Conservation (phyloP, 2,888 invertebrate genomes). For the Scaeva pyrastri region DNA sequence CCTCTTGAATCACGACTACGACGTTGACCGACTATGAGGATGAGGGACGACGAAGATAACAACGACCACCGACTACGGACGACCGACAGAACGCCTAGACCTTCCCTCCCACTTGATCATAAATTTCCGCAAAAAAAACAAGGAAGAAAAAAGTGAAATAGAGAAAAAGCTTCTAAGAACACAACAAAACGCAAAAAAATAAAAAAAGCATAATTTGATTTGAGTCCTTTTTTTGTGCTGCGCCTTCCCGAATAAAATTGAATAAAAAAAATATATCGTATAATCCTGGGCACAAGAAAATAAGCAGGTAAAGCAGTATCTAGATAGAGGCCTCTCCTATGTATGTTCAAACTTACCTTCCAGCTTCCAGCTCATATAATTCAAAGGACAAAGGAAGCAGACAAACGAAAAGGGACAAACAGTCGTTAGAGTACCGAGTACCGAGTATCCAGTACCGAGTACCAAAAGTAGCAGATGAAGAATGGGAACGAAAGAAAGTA, state of each 20-base stretch:
- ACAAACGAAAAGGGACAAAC: slow-evolving; percentile 29
- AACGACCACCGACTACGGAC: too few species aligned
- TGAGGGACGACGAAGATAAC: neutral
- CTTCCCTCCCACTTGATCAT: slow-evolving; percentile 40
- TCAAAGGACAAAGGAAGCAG: slow-evolving; percentile 36
- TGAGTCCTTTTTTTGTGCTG: slow-evolving; percentile 54
- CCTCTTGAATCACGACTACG: neutral
- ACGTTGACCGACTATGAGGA: neutral
- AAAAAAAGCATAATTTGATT: slow-evolving; percentile 65
- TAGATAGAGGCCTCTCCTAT: slow-evolving; percentile 29
- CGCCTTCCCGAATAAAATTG: slow-evolving; percentile 33
- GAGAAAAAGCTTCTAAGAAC: slow-evolving; percentile 21
- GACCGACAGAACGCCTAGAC: too few species aligned
- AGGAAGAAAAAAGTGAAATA: slow-evolving; percentile 15
- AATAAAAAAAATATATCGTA: slow-evolving; percentile 44
- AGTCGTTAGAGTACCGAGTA: too few species aligned
- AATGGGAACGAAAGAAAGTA: slow-evolving; percentile 22
- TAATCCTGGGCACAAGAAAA: slow-evolving; percentile 58
- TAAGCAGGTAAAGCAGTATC: slow-evolving; percentile 45
- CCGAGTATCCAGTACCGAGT: too few species aligned
- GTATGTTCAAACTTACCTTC: slow-evolving; percentile 8
- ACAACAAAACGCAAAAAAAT: slow-evolving; percentile 14
- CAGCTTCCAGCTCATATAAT: slow-evolving; percentile 47
- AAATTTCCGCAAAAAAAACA: slow-evolving; percentile 40
- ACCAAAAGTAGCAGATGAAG: slow-evolving; percentile 12